Evolutionary conservation across 2,797 vertebrate species (phyloP).

Genomic region (Tenualosa ilisha): DNA sequence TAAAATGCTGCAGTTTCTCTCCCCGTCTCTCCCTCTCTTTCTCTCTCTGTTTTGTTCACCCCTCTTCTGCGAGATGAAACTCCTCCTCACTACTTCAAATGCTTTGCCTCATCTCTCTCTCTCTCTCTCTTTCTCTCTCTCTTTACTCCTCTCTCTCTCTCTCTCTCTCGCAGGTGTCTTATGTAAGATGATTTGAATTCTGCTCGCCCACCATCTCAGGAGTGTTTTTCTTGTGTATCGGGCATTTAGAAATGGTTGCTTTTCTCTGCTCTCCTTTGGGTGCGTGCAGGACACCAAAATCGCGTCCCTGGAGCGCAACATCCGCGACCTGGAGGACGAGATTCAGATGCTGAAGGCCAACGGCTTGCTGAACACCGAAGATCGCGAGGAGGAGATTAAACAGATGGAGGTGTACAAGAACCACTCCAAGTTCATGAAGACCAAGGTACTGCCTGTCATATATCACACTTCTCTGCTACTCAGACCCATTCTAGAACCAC

Average conservation of each 20-base stretch:
- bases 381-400: slow-evolving; percentile 96
- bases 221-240: slow-evolving; percentile 18
- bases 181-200: slow-evolving; percentile 6
- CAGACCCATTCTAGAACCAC: not conserved
- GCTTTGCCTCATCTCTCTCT: slow-evolving; percentile 35
- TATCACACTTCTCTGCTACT: not conserved
- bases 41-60: slow-evolving; percentile 36
- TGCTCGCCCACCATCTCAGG: slow-evolving; percentile 3
- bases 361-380: slow-evolving; percentile 89
- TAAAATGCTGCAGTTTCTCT: slow-evolving; percentile 67
- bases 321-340: slow-evolving; percentile 96
- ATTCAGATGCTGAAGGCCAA: slow-evolving; percentile 97
- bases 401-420: slow-evolving; percentile 99
- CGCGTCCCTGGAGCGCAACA: slow-evolving; percentile 93
- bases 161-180: slow-evolving; percentile 1
- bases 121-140: slow-evolving; percentile 17
- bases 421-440: slow-evolving; percentile 99
- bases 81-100: slow-evolving; percentile 41
- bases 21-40: not conserved
- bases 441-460: slow-evolving; percentile 79
- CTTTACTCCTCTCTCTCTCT: slow-evolving; percentile 37
- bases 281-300: slow-evolving; percentile 91
- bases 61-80: slow-evolving; percentile 21
- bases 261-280: slow-evolving; percentile 34
- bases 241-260: slow-evolving; percentile 65